These are phyloP conservation scores for Pterostichus madidus DNA, from an alignment of 2,888 invertebrate species.

Conservation along the genomic window DNA sequence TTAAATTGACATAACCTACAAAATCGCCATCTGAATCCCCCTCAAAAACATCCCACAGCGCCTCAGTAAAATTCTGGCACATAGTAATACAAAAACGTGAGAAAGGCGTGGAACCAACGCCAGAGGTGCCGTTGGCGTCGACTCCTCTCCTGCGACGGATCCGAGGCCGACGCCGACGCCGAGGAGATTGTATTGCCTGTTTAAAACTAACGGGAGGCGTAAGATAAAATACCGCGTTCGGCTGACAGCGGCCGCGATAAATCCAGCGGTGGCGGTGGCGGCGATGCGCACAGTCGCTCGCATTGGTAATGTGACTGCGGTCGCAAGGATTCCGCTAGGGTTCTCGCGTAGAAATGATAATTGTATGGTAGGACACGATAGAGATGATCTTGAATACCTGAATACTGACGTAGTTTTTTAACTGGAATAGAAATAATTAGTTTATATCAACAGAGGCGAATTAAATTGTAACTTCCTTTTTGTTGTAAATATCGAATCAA, in stretches of 20 bases:
- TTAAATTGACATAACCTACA: too few species aligned
- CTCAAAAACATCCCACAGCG: too few species aligned
- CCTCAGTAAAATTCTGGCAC: too few species aligned
- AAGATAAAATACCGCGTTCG: slow-evolving; percentile 43
- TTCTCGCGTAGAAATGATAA: too few species aligned
- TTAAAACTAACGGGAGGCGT: slow-evolving; percentile 38
- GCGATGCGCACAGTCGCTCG: slow-evolving; percentile 3
- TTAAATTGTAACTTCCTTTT: too few species aligned
- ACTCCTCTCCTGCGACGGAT: not conserved
- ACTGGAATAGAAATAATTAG: too few species aligned
- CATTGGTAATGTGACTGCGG: slow-evolving; percentile 26
- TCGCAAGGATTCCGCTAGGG: not conserved
- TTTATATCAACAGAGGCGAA: too few species aligned
- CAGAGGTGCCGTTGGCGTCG: not conserved
- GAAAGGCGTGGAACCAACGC: slow-evolving; percentile 27
- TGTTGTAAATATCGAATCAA: too few species aligned
- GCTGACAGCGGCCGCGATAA: slow-evolving; percentile 44
- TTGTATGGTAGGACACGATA: too few species aligned
- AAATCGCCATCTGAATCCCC: too few species aligned
- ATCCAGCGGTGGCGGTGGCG: not conserved
- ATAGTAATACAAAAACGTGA: slow-evolving; percentile 24
- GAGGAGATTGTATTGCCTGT: slow-evolving; percentile 47
- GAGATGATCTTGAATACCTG: too few species aligned
- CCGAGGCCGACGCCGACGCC: not conserved
- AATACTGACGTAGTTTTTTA: too few species aligned